Conservation (phyloP, 2,888 invertebrate genomes). For the Stenodema calcarata region DNA sequence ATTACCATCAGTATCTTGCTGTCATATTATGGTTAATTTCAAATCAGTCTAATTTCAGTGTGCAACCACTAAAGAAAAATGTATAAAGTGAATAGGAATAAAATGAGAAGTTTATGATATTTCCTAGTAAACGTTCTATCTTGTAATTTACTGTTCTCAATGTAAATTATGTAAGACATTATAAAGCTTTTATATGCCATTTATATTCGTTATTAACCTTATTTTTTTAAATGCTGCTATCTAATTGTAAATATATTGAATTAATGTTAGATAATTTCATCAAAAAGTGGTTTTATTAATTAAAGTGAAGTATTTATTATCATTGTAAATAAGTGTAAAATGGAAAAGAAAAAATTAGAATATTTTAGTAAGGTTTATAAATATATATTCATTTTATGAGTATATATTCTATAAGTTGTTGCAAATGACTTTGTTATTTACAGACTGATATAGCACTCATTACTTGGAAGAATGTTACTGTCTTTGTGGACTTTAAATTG, state of each 20-base stretch:
- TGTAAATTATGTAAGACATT: neutral
- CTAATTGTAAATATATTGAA: conserved; percentile 10
- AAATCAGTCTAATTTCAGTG: neutral
- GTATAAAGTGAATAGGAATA: neutral
- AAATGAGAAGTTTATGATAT: neutral
- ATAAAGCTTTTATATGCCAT: conserved; percentile 39
- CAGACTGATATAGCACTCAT: conserved; percentile 48
- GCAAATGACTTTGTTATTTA: conserved; percentile 45
- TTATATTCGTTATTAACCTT: conserved; percentile 5
- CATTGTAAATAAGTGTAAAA: conserved; percentile 41
- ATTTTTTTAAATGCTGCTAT: neutral
- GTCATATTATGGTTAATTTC: neutral
- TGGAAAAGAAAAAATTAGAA: conserved; percentile 5
- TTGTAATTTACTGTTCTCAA: neutral
- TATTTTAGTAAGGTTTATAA: conserved; percentile 42
- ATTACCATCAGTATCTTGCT: neutral
- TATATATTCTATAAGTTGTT: conserved; percentile 42
- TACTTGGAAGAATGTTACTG: conserved; percentile 42
- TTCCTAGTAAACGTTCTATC: neutral
- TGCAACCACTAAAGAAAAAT: neutral
- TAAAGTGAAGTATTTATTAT: conserved; percentile 10
- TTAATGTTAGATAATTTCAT: neutral
- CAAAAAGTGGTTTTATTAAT: neutral
- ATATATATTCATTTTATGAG: conserved; percentile 39
- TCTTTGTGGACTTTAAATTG: conserved; percentile 39